Percentiles rank a stretch among this genome's conserved stretches.
Evolutionary conservation across 2,797 vertebrate species (phyloP).

Genomic region (Balearica regulorum): DNA sequence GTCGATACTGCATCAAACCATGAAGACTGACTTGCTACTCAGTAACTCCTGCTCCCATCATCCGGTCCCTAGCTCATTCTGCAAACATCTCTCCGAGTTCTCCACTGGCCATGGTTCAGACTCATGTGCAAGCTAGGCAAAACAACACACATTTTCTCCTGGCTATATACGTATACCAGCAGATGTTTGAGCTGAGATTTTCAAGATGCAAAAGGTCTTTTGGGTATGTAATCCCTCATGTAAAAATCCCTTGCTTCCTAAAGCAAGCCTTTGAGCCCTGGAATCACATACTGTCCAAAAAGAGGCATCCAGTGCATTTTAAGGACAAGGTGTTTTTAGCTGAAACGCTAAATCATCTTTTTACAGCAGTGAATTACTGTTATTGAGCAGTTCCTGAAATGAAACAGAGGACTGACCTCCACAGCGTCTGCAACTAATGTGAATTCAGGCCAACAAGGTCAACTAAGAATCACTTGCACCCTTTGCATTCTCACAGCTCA

Average conservation of each 20-base stretch:
- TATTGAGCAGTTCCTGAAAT: slow-evolving; percentile 41
- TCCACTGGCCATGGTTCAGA: neutral
- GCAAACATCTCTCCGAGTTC: neutral
- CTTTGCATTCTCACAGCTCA: neutral
- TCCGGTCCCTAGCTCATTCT: neutral
- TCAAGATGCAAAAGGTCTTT: slow-evolving; percentile 2
- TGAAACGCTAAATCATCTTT: slow-evolving; percentile 22
- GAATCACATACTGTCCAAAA: neutral
- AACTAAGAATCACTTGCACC: neutral
- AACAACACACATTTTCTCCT: slow-evolving; percentile 15
- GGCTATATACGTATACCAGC: neutral
- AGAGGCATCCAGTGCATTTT: neutral
- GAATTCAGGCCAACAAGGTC: neutral
- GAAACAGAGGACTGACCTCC: slow-evolving; percentile 44
- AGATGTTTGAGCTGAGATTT: slow-evolving; percentile 45
- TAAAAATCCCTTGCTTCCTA: slow-evolving; percentile 9
- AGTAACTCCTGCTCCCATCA: neutral
- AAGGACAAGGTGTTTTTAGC: slow-evolving; percentile 43
- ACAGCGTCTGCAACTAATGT: neutral
- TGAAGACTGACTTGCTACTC: neutral
- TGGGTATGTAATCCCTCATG: neutral
- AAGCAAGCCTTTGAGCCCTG: neutral
- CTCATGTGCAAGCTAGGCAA: neutral
- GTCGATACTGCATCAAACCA: neutral
- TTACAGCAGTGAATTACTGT: neutral